Conservation (phyloP, 2,113 vertebrate species). For the Burhinus bistriatus region DNA sequence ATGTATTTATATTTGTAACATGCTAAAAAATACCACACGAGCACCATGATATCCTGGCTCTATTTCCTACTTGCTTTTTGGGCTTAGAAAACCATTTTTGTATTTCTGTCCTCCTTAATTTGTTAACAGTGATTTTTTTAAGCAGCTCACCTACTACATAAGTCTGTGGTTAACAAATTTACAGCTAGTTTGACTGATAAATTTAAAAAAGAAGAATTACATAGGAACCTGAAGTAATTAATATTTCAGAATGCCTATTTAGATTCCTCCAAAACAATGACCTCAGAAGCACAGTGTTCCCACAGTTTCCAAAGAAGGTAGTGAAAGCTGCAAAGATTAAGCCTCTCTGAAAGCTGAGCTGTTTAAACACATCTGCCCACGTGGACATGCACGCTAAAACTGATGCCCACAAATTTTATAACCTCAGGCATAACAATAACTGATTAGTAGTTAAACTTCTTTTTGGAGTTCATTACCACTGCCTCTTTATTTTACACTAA, state of each 20-base stretch:
- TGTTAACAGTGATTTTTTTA: background rate
- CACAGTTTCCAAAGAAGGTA: background rate
- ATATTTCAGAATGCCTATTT: background rate
- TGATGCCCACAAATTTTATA: background rate
- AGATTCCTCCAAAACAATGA: background rate
- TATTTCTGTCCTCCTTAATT: background rate
- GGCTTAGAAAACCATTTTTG: background rate
- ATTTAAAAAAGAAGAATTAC: background rate
- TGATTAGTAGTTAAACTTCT: background rate
- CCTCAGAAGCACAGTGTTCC: background rate
- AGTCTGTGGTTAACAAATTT: background rate
- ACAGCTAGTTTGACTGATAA: background rate
- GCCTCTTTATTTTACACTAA: background rate
- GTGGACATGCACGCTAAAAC: background rate
- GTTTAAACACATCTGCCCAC: background rate
- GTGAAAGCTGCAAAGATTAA: background rate
- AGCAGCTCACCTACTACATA: background rate
- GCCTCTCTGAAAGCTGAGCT: background rate
- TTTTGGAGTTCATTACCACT: background rate
- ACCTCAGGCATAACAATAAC: background rate
- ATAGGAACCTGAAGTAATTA: background rate
- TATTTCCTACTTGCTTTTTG: background rate
- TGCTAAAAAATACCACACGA: background rate
- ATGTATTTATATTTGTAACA: background rate
- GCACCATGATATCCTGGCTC: background rate